Evolutionary conservation across 2,113 vertebrate species (phyloP).

Genomic region (Balaeniceps rex): DNA sequence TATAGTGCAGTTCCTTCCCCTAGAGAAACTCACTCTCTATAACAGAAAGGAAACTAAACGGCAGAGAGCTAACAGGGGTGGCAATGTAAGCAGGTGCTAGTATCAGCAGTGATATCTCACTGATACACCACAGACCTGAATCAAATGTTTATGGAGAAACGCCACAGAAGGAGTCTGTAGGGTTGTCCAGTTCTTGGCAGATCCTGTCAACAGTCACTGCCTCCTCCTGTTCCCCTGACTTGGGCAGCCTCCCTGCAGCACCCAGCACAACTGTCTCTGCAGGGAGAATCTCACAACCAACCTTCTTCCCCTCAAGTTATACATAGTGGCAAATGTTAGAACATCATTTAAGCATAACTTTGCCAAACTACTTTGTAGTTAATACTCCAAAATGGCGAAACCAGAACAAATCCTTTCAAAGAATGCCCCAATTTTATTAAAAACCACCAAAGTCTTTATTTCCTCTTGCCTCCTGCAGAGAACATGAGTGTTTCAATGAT

Average conservation of each 20-base stretch:
- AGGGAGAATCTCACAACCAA: neutral
- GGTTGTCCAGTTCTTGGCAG: neutral
- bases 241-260: neutral
- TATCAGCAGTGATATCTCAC: neutral
- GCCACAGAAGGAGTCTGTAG: neutral
- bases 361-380: neutral
- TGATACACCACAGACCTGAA: neutral
- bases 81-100: neutral
- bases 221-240: neutral
- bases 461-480: neutral
- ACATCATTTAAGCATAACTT: neutral
- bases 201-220: neutral
- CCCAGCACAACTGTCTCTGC: neutral
- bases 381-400: neutral
- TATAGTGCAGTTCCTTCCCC: neutral
- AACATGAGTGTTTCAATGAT: neutral
- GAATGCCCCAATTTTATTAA: neutral
- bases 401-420: neutral
- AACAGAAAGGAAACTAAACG: neutral
- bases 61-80: neutral
- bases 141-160: neutral
- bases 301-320: neutral
- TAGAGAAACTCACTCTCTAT: neutral
- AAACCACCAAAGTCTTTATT: neutral
- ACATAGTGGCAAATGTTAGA: neutral